phyloP scores from a whole-genome alignment of 2,113 vertebrate genomes.

The Lota lota region DNA sequence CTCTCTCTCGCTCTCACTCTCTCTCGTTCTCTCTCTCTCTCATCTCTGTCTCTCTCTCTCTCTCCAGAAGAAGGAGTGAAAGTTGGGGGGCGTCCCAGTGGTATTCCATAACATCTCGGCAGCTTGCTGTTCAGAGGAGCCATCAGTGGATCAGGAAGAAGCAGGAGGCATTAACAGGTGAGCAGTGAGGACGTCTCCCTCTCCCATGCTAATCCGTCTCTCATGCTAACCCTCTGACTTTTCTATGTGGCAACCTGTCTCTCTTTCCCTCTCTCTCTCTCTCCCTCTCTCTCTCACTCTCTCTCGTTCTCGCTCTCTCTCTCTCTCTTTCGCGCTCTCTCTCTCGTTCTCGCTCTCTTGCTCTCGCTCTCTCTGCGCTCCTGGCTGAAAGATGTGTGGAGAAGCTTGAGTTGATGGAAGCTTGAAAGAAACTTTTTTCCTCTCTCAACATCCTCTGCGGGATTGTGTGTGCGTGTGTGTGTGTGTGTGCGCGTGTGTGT shows the following conservation, averaged over 20 bases:
- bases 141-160: constrained; percentile 62
- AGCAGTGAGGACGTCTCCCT: constrained; percentile 34
- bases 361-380: constrained; percentile 46
- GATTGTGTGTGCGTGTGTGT: constrained; percentile 8
- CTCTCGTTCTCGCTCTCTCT: constrained; percentile 39
- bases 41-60: constrained; percentile 42
- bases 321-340: constrained; percentile 22
- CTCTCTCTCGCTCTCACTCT: not conserved
- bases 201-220: constrained; percentile 62
- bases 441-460: constrained; percentile 52
- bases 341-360: constrained; percentile 34
- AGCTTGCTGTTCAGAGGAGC: constrained; percentile 60
- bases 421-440: constrained; percentile 58
- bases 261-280: constrained; percentile 20
- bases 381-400: constrained; percentile 48
- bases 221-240: constrained; percentile 45
- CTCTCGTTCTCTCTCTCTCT: constrained; percentile 18
- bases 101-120: constrained; percentile 62
- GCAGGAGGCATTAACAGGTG: constrained; percentile 73
- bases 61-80: constrained; percentile 49
- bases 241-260: constrained; percentile 36
- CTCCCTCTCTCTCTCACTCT: constrained; percentile 17
- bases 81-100: constrained; percentile 54
- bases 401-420: constrained; percentile 42
- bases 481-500: constrained; percentile 15